phyloP scores from a whole-genome alignment of 2,797 vertebrate species.

The Margarornis squamiger region DNA sequence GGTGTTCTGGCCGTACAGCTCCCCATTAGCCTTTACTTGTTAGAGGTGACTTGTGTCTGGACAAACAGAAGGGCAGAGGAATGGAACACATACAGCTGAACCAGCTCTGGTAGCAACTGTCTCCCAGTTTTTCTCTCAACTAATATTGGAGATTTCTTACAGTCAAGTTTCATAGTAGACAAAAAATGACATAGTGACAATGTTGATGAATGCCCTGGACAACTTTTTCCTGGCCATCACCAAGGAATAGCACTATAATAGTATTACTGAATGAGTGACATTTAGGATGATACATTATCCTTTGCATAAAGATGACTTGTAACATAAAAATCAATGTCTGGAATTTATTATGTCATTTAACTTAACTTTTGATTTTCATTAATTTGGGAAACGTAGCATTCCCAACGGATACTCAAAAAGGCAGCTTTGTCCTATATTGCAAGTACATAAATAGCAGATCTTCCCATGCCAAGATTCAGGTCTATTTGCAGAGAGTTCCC shows the following conservation, averaged over 20 bases:
- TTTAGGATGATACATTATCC: constrained; percentile 16
- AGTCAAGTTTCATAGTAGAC: neutral
- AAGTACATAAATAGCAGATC: neutral
- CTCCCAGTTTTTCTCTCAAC: neutral
- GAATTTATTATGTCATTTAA: constrained; percentile 39
- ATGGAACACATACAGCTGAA: neutral
- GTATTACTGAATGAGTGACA: neutral
- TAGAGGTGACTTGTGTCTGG: neutral
- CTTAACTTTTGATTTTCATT: constrained; percentile 23
- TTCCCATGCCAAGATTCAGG: neutral
- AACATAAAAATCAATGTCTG: constrained; percentile 45
- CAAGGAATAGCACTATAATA: neutral
- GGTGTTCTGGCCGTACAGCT: neutral
- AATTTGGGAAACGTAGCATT: neutral
- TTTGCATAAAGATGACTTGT: constrained; percentile 27
- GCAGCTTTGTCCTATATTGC: neutral
- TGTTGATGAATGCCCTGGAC: neutral
- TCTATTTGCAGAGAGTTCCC: neutral
- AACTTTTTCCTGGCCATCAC: neutral
- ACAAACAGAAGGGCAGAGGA: neutral
- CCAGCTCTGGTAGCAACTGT: neutral
- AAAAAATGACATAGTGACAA: neutral
- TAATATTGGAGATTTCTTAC: neutral
- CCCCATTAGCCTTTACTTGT: neutral
- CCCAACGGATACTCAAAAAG: neutral